Evolutionary conservation across 2,888 invertebrate genomes (phyloP).

Genomic region (Catocala nupta): DNA sequence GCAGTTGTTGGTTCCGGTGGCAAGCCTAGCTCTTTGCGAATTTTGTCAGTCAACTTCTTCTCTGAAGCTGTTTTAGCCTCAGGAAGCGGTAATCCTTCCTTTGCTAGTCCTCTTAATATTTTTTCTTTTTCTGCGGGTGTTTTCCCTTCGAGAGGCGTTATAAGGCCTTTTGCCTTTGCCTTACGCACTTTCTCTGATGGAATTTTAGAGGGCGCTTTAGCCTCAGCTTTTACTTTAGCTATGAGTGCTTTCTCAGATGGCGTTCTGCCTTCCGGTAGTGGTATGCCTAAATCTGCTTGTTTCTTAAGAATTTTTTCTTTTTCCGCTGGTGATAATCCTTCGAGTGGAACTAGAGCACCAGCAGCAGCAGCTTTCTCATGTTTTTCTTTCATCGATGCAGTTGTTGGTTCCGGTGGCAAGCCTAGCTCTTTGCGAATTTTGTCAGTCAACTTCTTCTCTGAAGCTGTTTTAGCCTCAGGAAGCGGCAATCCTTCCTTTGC

Average conservation of each 20-base stretch:
- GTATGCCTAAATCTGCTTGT: slow-evolving; percentile 50
- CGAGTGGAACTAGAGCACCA: slow-evolving; percentile 20
- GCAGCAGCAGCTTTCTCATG: slow-evolving; percentile 20
- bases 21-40: too few relatives aligned
- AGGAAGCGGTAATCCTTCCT: too few relatives aligned
- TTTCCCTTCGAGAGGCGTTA: slow-evolving; percentile 47
- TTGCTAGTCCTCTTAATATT: slow-evolving; percentile 23
- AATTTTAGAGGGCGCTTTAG: slow-evolving; percentile 53
- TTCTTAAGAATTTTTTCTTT: slow-evolving; percentile 53
- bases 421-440: slow-evolving; percentile 13
- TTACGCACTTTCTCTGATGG: slow-evolving; percentile 57
- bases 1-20: too few relatives aligned
- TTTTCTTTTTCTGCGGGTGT: slow-evolving; percentile 41
- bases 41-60: too few relatives aligned
- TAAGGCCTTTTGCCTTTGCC: slow-evolving; percentile 61
- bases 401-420: slow-evolving; percentile 25
- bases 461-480: too few relatives aligned
- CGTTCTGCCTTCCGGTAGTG: slow-evolving; percentile 58
- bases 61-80: too few relatives aligned
- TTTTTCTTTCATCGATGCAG: slow-evolving; percentile 23
- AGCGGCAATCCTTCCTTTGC: too few relatives aligned
- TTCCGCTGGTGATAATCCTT: slow-evolving; percentile 50
- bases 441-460: neutral
- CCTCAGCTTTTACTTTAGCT: slow-evolving; percentile 43
- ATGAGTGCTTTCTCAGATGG: slow-evolving; percentile 51